phyloP scores from a whole-genome alignment of 1,140 invertebrate genomes.

The Aphaenogaster rudis region DNA sequence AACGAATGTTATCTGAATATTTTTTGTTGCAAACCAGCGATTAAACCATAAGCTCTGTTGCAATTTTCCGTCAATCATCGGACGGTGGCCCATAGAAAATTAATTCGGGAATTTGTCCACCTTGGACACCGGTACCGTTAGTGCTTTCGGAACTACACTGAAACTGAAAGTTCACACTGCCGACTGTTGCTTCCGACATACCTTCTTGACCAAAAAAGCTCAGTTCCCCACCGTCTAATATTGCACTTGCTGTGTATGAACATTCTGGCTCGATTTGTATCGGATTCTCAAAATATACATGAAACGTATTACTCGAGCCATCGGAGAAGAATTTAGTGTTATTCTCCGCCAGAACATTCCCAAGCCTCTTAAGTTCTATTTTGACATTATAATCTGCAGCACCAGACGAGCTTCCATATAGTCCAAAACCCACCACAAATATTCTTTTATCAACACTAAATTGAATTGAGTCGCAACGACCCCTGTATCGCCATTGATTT shows the following conservation, averaged over 20 bases:
- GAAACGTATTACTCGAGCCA: slow-evolving; percentile 97
- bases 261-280: slow-evolving; percentile 96
- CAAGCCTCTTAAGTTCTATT: slow-evolving; percentile 95
- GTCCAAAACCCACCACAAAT: slow-evolving; percentile 96
- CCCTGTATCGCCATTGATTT: slow-evolving; percentile 98
- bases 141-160: slow-evolving; percentile 97
- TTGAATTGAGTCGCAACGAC: slow-evolving; percentile 96
- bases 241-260: slow-evolving; percentile 96
- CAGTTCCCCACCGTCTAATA: slow-evolving; percentile 95
- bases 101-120: slow-evolving; percentile 97
- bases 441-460: slow-evolving; percentile 97
- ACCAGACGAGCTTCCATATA: slow-evolving; percentile 97
- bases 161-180: slow-evolving; percentile 96
- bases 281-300: slow-evolving; percentile 97
- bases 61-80: slow-evolving; percentile 84
- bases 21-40: slow-evolving; percentile 18
- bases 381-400: slow-evolving; percentile 96
- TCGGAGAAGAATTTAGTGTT: slow-evolving; percentile 97
- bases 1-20: neutral
- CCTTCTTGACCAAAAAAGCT: slow-evolving; percentile 98
- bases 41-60: slow-evolving; percentile 65
- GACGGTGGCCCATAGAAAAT: slow-evolving; percentile 95
- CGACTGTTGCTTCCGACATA: slow-evolving; percentile 95
- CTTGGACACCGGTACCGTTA: slow-evolving; percentile 97
- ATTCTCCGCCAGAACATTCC: slow-evolving; percentile 94